Conservation (phyloP, 2,113 vertebrate species). For the Eubucco bourcierii region DNA sequence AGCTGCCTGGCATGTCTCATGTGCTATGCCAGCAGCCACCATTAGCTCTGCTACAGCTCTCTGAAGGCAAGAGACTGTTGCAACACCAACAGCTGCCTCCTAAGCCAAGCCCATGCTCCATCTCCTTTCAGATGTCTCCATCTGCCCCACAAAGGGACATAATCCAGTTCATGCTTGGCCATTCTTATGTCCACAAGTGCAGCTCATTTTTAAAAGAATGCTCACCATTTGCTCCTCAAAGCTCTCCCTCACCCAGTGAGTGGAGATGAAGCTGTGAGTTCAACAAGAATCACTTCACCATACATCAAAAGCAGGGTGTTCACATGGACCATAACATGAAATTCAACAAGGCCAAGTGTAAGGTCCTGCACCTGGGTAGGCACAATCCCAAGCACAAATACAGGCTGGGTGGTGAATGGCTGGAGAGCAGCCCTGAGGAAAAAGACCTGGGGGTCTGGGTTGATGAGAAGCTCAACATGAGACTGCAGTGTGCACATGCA, state of each 20-base stretch:
- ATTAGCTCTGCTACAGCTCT: neutral
- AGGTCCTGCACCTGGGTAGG: too few species aligned
- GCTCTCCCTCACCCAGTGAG: neutral
- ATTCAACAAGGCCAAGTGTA: too few species aligned
- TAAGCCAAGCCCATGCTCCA: neutral
- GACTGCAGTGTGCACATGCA: too few species aligned
- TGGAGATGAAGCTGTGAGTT: neutral
- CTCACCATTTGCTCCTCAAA: neutral
- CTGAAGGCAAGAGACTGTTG: rapidly evolving
- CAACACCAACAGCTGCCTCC: neutral
- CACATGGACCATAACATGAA: rapidly evolving
- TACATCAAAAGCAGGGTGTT: neutral
- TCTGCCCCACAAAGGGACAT: neutral
- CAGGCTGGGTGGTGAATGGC: too few species aligned
- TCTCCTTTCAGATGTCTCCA: neutral
- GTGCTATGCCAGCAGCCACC: neutral
- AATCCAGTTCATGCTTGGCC: neutral
- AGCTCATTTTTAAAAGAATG: neutral
- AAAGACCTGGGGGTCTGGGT: too few species aligned
- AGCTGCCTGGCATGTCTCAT: rapidly evolving
- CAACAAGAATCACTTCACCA: neutral
- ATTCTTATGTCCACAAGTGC: neutral
- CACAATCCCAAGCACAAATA: too few species aligned
- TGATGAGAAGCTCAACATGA: too few species aligned
- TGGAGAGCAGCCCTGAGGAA: too few species aligned